Base-by-base conservation (phyloP, 2,113 vertebrate genomes). In the Connochaetes taurinus region DNA sequence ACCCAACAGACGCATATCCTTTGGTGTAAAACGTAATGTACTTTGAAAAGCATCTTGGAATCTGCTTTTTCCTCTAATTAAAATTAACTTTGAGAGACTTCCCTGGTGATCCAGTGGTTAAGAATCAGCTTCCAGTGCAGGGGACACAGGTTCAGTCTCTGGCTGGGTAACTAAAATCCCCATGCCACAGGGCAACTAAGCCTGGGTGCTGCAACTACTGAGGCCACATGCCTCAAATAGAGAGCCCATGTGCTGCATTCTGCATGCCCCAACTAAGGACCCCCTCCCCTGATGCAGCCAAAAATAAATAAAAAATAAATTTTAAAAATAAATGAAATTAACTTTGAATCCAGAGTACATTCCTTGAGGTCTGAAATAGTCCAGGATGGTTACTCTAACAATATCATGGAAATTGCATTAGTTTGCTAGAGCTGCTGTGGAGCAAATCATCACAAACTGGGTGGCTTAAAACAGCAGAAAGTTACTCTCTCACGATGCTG, bases 31-130 rank as follows among this genome's bases (percentile, higher is more conserved):
- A 2, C 67, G 9, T 29, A 67, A 76, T 36, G 29, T 43, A n/a
- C 11, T 95, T 95, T 53, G 53, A 87, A 86, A 60, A 94, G 31
- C 12, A 71, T 87, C 64, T 52, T 76, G 53, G 82, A 53, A 6
- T 3, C 76, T 52, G 78, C 27, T 31, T 52, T 60, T 7, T 13
- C 4, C 10, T 19, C 9, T 25, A 95, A 82, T 94, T 93, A 82
- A 47, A 93, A 85, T 90, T 23, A 40, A 40, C 67, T 71, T 71
- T 71, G 19, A 71, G 19, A 11, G 67, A 36, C 19, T 71, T 40
- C 67, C n/a, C n/a, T 71, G 19, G 67, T 71, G 67, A 23, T 40
- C n/a, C n/a, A 40, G n/a, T 71, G 67, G n/a, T 71, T 36, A 71
- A 40, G 64, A 71, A 71, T 71, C 64, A 36, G 67, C n/a, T 71